Evolutionary conservation across 1,140 invertebrate genomes (phyloP).

Genomic region (Apis dorsata): DNA sequence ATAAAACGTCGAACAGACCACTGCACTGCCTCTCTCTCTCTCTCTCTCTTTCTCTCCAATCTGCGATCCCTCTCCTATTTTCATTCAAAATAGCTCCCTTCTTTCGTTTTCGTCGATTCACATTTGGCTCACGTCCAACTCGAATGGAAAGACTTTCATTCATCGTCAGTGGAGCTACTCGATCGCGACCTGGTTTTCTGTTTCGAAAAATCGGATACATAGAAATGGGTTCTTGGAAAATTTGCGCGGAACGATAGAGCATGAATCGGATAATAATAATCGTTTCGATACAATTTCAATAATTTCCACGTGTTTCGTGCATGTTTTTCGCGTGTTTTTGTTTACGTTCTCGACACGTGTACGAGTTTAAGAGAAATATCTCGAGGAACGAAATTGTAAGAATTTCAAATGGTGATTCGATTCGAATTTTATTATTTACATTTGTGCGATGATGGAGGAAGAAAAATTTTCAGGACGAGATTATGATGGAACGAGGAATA

Average conservation of each 20-base stretch:
- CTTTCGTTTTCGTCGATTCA: not conserved
- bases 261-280: not conserved
- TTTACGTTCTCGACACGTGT: too few species aligned
- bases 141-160: slow-evolving; percentile 34
- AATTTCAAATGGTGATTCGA: too few species aligned
- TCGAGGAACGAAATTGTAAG: too few species aligned
- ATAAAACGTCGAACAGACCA: not conserved
- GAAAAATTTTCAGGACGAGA: too few species aligned
- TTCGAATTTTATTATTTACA: too few species aligned
- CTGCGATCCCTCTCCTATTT: not conserved
- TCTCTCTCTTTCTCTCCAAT: not conserved
- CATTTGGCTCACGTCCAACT: slow-evolving; percentile 8
- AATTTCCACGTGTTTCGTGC: too few species aligned
- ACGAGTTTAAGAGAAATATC: too few species aligned
- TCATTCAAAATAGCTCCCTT: slow-evolving; percentile 18
- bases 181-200: not conserved
- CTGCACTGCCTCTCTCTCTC: not conserved
- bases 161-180: not conserved
- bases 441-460: too few species aligned
- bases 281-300: too few species aligned
- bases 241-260: not conserved
- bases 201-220: not conserved
- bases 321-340: too few species aligned
- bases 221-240: not conserved
- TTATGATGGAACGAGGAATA: too few species aligned